Percentiles rank a stretch among this genome's conserved stretches.
phyloP scores from a whole-genome alignment of 2,888 invertebrate species.

The Drosophila paranaensis region DNA sequence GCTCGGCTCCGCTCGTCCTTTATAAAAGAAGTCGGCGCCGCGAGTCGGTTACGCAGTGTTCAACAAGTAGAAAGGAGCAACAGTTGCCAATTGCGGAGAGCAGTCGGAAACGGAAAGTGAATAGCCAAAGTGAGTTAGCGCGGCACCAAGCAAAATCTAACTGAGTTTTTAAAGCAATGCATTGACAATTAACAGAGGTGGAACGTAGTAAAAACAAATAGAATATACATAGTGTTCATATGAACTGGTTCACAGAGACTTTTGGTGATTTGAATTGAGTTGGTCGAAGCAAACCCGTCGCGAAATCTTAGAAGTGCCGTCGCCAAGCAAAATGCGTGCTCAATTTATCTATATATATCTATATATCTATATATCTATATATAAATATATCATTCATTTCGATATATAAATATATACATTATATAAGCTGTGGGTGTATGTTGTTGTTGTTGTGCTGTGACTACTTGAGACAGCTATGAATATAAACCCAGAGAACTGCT shows the following conservation, averaged over 20 bases:
- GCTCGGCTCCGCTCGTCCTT: constrained; percentile 63
- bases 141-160: background rate
- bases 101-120: constrained; percentile 12
- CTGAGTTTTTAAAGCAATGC: background rate
- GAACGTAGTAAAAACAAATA: background rate
- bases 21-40: constrained; percentile 81
- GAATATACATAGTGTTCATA: background rate
- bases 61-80: constrained; percentile 84
- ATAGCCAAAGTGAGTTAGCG: constrained; percentile 33
- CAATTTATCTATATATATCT: constrained; percentile 3
- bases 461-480: background rate
- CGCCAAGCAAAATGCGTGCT: constrained; percentile 31
- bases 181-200: background rate
- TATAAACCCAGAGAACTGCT: background rate
- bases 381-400: background rate
- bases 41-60: constrained; percentile 82
- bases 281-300: constrained; percentile 26
- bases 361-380: background rate
- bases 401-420: background rate
- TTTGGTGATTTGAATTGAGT: background rate
- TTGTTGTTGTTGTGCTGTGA: background rate
- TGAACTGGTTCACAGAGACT: constrained; percentile 1
- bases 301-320: constrained; percentile 74
- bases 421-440: constrained; percentile 4
- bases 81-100: constrained; percentile 63